Evolutionary conservation across 92 coral and sea anemone genomes (phyloP), one percentile per base, ranked within the genome.

Genomic region (Epizoanthus ramosus): DNA sequence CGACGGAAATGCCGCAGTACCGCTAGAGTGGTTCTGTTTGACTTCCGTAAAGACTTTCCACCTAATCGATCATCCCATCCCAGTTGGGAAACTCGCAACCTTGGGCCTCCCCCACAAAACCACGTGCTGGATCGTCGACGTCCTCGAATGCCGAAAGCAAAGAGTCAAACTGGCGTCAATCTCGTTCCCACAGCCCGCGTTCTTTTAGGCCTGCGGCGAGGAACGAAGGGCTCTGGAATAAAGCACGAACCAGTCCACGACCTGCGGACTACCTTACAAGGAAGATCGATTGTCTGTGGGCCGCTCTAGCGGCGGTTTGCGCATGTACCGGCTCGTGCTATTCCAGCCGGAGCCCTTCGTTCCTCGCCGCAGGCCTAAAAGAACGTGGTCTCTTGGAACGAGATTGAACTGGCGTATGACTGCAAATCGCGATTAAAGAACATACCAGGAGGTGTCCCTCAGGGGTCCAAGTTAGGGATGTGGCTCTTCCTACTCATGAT

Each of bases 31-130:
- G 84, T 77, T 16, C 39, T 76, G 12, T 67, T 23, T 68, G 88
- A 85, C 24, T 85, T 66, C 72, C 79, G 84, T 33, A 85, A 85
- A 39, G 88, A n/a, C 84, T 15, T 85, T 85, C 76, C 84, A 84
- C 43, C 18, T 84, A 19, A 84, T 84, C 59, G 74, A 84, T 21
- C 83, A 84, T 31, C 43, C 1, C 37, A 57, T 85, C 23, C 23
- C 77, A 19, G 83, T 56, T 10, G 33, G 33, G 70, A 76, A 77
- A 52, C 43, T 84, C 50, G 2, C 35, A 60, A 60, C 69, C 37
- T 75, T 31, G n/a, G 72, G 18, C 10, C 64, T 81, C 63, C 85
- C 61, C 19, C 25, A 68, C 2, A 47, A 16, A 8, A 79, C 61
- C 25, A 73, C 58, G 75, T 81, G 75, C 43, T 53, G 82, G 87